phyloP scores from a whole-genome alignment of 1,140 invertebrate species.

The Brachionus angularis region DNA sequence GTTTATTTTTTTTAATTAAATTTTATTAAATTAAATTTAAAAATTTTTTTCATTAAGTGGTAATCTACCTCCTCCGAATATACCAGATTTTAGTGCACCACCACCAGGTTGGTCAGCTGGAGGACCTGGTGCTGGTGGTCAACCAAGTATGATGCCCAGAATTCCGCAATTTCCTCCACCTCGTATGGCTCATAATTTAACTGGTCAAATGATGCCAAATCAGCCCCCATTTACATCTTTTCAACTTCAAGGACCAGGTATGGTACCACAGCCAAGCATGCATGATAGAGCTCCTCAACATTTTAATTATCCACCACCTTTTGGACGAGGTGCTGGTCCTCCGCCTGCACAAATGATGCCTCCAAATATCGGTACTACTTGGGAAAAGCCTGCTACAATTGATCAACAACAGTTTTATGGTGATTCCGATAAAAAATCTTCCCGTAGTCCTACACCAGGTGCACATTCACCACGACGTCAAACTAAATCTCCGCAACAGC shows the following conservation, averaged over 20 bases:
- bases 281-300: constrained; percentile 9
- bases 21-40: neutral
- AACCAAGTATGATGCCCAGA: constrained; percentile 31
- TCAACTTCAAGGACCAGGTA: constrained; percentile 5
- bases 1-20: neutral
- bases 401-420: too few species aligned
- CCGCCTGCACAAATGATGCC: constrained; percentile 37
- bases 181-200: constrained; percentile 29
- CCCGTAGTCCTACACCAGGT: too few species aligned
- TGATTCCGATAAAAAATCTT: too few species aligned
- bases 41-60: neutral
- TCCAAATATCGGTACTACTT: neutral
- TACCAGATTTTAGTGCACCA: constrained; percentile 34
- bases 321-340: neutral
- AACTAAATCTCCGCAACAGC: too few species aligned
- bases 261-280: neutral
- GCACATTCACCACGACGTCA: too few species aligned
- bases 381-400: too few species aligned
- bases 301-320: neutral
- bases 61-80: constrained; percentile 19
- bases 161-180: constrained; percentile 19
- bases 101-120: constrained; percentile 23
- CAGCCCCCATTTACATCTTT: constrained; percentile 21
- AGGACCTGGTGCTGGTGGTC: neutral
- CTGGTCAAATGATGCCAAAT: too few species aligned